phyloP scores from a whole-genome alignment of 2,888 invertebrate species.

The Archips crataeganus region DNA sequence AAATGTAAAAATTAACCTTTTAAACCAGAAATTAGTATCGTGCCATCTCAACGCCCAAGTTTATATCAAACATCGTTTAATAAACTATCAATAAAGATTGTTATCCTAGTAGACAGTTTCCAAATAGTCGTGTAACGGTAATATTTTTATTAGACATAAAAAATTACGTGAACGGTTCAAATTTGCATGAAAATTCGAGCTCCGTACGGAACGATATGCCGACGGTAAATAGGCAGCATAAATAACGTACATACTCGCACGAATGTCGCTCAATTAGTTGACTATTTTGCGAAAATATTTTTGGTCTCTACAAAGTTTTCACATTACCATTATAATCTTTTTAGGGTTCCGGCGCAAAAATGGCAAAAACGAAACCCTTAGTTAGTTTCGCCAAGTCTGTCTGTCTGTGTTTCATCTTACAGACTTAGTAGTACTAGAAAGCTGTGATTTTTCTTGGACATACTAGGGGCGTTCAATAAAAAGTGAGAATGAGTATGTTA shows the following conservation, averaged over 20 bases:
- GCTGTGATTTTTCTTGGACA: too few species aligned
- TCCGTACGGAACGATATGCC: constrained; percentile 30
- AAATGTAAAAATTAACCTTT: not conserved
- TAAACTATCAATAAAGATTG: constrained; percentile 38
- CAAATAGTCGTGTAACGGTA: constrained; percentile 25
- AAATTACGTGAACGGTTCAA: constrained; percentile 54
- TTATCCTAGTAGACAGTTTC: constrained; percentile 22
- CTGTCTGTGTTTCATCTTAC: too few species aligned
- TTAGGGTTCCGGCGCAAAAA: too few species aligned
- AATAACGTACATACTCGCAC: constrained; percentile 63
- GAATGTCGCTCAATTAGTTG: constrained; percentile 59
- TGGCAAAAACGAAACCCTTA: too few species aligned
- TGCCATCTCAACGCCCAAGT: not conserved
- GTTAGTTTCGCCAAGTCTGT: too few species aligned
- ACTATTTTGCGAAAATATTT: constrained; percentile 58
- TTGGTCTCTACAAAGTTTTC: constrained; percentile 50
- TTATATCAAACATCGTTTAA: not conserved
- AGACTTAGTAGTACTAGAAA: too few species aligned
- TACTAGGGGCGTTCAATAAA: too few species aligned
- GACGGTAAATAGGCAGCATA: constrained; percentile 43
- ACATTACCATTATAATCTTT: constrained; percentile 45
- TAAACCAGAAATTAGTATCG: constrained; percentile 2
- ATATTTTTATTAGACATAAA: constrained; percentile 50
- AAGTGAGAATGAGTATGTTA: too few species aligned
- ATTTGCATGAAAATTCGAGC: constrained; percentile 57